Conservation (phyloP, 2,888 invertebrate genomes). For the Caenorhabditis parvicauda region DNA sequence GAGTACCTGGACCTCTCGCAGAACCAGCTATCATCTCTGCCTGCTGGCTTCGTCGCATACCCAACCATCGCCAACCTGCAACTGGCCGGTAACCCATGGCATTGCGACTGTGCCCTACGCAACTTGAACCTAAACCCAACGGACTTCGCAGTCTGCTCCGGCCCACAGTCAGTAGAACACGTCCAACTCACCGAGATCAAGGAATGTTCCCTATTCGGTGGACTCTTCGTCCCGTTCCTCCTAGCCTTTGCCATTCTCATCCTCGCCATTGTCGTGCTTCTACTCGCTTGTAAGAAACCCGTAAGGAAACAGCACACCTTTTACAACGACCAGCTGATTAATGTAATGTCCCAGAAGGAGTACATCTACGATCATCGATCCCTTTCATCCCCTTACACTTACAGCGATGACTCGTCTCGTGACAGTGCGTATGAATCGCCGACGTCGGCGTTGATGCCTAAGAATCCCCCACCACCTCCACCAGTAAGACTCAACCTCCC, state of each 20-base stretch:
- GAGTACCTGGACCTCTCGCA: slow-evolving; percentile 26
- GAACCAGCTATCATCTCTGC: slow-evolving; percentile 22
- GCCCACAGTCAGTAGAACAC: slow-evolving; percentile 14
- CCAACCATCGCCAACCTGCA: slow-evolving; percentile 11
- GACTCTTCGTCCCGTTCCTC: slow-evolving; percentile 32
- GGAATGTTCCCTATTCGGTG: slow-evolving; percentile 27
- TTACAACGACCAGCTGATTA: slow-evolving; percentile 26
- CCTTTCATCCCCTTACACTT: slow-evolving; percentile 27
- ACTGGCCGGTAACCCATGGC: slow-evolving; percentile 36
- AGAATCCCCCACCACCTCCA: slow-evolving; percentile 27
- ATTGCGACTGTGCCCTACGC: slow-evolving; percentile 37
- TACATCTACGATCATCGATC: slow-evolving; percentile 23
- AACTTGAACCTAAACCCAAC: slow-evolving; percentile 16
- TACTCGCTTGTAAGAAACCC: slow-evolving; percentile 29
- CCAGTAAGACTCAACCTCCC: slow-evolving; percentile 9
- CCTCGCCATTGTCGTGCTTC: slow-evolving; percentile 31
- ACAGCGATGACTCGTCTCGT: slow-evolving; percentile 23
- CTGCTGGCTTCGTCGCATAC: slow-evolving; percentile 13
- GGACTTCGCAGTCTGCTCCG: slow-evolving; percentile 20
- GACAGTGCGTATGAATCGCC: slow-evolving; percentile 40
- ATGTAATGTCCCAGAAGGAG: slow-evolving; percentile 27
- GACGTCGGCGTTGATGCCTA: slow-evolving; percentile 33
- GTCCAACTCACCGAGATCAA: slow-evolving; percentile 14
- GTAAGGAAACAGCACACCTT: slow-evolving; percentile 19
- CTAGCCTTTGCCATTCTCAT: slow-evolving; percentile 32